Conservation (phyloP, 2,113 vertebrate species). For the Calypte anna region DNA sequence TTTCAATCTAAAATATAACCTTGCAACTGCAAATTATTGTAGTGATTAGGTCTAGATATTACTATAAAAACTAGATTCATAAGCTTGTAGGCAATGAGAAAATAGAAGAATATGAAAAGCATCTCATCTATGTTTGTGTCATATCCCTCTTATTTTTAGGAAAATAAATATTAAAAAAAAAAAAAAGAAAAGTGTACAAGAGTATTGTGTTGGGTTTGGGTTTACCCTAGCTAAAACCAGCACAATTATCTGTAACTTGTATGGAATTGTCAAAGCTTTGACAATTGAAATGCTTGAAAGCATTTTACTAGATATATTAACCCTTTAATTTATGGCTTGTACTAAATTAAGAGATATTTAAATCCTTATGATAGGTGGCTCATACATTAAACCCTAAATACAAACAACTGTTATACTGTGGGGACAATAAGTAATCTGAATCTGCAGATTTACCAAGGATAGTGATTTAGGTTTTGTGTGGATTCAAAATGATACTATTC, state of each 20-base stretch:
- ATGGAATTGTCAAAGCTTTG: not conserved
- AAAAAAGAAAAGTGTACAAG: not conserved
- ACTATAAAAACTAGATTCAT: not conserved
- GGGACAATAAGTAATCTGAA: not conserved
- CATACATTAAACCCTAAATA: not conserved
- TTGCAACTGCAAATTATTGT: not conserved
- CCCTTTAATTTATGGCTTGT: not conserved
- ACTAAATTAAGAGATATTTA: not conserved
- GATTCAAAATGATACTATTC: not conserved
- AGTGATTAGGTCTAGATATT: not conserved
- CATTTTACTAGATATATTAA: not conserved
- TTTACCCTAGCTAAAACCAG: too few species aligned
- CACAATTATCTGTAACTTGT: not conserved
- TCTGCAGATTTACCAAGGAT: not conserved
- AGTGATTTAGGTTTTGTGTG: not conserved
- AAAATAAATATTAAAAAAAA: not conserved
- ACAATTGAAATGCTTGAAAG: not conserved
- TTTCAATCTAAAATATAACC: not conserved
- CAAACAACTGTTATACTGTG: not conserved
- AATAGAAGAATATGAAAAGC: not conserved
- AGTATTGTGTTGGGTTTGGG: too few species aligned
- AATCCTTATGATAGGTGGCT: not conserved
- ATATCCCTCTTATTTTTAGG: not conserved
- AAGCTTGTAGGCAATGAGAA: not conserved
- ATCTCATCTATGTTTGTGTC: not conserved